Percentiles rank a stretch among this genome's conserved stretches.
Conservation (phyloP, 2,113 vertebrate genomes). For the Carassius carassius region DNA sequence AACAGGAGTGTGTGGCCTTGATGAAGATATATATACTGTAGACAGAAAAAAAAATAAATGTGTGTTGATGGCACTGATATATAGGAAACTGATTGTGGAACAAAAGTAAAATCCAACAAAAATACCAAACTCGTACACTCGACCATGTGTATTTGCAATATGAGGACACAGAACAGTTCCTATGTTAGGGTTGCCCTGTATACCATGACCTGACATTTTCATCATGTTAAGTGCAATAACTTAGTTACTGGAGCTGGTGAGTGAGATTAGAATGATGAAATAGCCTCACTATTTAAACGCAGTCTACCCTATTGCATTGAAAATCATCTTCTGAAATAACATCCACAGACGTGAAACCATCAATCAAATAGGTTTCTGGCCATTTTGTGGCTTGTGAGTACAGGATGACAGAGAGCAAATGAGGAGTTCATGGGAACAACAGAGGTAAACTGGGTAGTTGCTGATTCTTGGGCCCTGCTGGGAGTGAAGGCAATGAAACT, state of each 20-base stretch:
- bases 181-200: not conserved
- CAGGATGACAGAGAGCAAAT: not conserved
- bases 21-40: not conserved
- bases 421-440: not conserved
- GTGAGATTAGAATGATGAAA: not conserved
- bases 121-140: no score
- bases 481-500: not conserved
- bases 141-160: no score
- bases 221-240: constrained; percentile 14
- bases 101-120: no score
- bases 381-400: not conserved
- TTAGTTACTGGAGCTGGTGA: not conserved
- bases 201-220: constrained; percentile 3
- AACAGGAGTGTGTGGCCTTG: not conserved
- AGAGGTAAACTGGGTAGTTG: not conserved
- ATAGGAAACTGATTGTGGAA: no score
- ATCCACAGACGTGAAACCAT: not conserved
- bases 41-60: no score
- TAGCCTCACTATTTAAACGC: constrained; percentile 2
- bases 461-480: not conserved
- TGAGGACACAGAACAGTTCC: not conserved
- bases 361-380: not conserved
- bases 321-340: constrained; percentile 17
- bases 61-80: no score
- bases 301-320: not conserved